phyloP scores from a whole-genome alignment of 2,888 invertebrate genomes.

The Rhagium mordax region DNA sequence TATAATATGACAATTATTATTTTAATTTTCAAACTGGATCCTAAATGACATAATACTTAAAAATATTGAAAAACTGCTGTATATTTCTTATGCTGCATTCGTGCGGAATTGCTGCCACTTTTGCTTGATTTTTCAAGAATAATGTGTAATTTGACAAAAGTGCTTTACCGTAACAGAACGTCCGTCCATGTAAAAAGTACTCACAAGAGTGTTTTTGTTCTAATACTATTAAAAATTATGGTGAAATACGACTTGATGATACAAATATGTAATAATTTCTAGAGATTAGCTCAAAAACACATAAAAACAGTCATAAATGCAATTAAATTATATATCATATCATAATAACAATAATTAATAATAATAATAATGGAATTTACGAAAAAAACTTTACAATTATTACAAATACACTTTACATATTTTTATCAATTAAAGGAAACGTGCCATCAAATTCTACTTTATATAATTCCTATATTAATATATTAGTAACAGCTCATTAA shows the following conservation, averaged over 20 bases:
- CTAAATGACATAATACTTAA: no score
- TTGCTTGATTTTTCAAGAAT: no score
- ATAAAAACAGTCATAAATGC: constrained; percentile 65
- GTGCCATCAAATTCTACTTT: constrained; percentile 65
- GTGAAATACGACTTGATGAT: constrained; percentile 49
- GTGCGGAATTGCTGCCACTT: no score
- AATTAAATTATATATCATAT: constrained; percentile 54
- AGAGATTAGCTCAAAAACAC: constrained; percentile 65
- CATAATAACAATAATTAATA: constrained; percentile 53
- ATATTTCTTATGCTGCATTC: no score
- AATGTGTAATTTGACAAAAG: no score
- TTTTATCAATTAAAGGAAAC: constrained; percentile 54
- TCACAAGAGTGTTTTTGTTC: constrained; percentile 53
- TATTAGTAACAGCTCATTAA: constrained; percentile 42
- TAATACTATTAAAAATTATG: constrained; percentile 52
- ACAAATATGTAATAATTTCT: constrained; percentile 51
- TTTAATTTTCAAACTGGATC: no score
- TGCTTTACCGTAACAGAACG: constrained; percentile 4
- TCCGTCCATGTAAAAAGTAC: constrained; percentile 39
- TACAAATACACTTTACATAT: constrained; percentile 64
- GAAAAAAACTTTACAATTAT: constrained; percentile 65
- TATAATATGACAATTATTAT: no score
- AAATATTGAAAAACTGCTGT: no score
- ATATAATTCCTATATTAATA: constrained; percentile 49
- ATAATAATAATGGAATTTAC: constrained; percentile 61